Conservation (phyloP, 2,888 invertebrate genomes). For the Eupeodes luniger region DNA sequence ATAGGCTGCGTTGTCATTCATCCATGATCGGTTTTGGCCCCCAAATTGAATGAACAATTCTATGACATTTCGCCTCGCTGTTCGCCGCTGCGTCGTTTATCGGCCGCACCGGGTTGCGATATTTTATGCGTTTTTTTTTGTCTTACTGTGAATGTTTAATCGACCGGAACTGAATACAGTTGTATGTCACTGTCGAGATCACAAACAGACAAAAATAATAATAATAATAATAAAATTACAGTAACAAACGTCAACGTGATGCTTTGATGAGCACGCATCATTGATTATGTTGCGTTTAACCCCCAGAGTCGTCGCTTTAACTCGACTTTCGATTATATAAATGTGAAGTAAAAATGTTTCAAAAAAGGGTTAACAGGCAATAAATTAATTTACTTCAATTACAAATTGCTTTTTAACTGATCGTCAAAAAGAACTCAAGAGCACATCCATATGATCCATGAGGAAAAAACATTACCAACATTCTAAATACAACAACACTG, state of each 20-base stretch:
- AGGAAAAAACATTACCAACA: too few relatives aligned
- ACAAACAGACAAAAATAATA: slow-evolving; percentile 6
- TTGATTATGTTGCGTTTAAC: slow-evolving; percentile 30
- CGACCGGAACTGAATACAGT: slow-evolving; percentile 73
- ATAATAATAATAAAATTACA: not conserved
- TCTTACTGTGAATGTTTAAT: slow-evolving; percentile 54
- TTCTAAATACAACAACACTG: too few relatives aligned
- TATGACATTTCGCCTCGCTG: slow-evolving; percentile 30
- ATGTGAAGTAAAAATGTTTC: slow-evolving; percentile 34
- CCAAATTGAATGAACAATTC: slow-evolving; percentile 54
- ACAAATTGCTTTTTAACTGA: slow-evolving; percentile 74
- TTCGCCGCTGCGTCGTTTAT: not conserved
- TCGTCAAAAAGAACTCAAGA: slow-evolving; percentile 42
- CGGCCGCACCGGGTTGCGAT: slow-evolving; percentile 4
- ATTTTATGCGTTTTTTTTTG: slow-evolving; percentile 37
- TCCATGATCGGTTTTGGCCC: slow-evolving; percentile 70
- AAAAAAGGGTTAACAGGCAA: slow-evolving; percentile 73
- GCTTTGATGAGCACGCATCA: slow-evolving; percentile 74
- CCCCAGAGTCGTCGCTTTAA: not conserved
- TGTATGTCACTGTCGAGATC: slow-evolving; percentile 75
- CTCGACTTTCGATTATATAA: not conserved
- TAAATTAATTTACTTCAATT: slow-evolving; percentile 76
- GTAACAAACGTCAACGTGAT: slow-evolving; percentile 55
- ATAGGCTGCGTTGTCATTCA: slow-evolving; percentile 60
- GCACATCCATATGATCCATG: not conserved